Evolutionary conservation across 2,888 invertebrate species (phyloP), one percentile per base, ranked within the genome.

Genomic region (Phrixothrix hirtus): DNA sequence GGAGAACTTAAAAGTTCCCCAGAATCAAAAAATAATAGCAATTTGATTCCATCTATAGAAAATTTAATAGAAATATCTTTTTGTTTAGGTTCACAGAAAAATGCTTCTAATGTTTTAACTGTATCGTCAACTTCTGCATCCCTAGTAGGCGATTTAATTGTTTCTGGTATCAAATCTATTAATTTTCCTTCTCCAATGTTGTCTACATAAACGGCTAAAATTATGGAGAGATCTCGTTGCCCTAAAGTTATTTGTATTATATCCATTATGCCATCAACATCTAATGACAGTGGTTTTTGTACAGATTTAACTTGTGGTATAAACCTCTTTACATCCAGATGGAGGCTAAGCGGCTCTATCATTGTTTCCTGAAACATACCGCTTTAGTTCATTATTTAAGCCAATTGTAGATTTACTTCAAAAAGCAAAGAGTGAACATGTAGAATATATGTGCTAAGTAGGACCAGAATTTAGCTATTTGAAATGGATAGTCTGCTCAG

Each of bases 1-100:
- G 89, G 88, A 0, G 88, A 88, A 66, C 86, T 88, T 4, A 89
- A 72, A 0, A 87, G 79, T 72, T 89, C 89, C 46, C 88, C 88
- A 59, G 85, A 83, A 67, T 89, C 89, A 12, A 84, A 83, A 72
- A 87, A 89, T 1, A 90, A 75, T 60, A 83, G 82, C 1, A 90
- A 62, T 60, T 84, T 83, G n/a, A 88, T 61, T 17, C 88, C 87
- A 57, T 90, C 89, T 15, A 89, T 72, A 0, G 80, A 79, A 47
- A 87, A 80, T 60, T 85, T 83, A 3, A 83, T 69, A 1, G 79
- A 75, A 1, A 83, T 76, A 65, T 84, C 83, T 58, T 83, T 84
- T 49, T 82, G 79, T 31, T 84, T 78, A 0, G 84, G 83, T 59
- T 87, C 86, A 35, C 84, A 84, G 61, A 89, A 83, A 71, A 89